Evolutionary conservation across 2,888 invertebrate genomes (phyloP).

Genomic region (Phania funesta): DNA sequence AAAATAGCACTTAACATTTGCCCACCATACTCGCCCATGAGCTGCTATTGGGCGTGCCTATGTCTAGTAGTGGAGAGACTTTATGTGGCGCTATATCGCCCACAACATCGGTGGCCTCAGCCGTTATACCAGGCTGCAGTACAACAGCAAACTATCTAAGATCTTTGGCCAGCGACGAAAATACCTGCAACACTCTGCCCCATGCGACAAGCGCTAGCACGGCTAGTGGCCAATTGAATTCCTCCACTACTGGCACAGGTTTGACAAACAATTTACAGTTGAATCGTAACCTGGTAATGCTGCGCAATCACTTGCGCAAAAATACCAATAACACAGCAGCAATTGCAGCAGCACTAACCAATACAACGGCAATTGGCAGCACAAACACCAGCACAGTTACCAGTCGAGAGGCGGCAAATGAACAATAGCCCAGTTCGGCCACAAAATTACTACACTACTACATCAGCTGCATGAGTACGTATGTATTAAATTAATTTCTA

Average conservation of each 20-base stretch:
- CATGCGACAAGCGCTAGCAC: constrained; percentile 72
- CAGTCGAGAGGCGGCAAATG: constrained; percentile 67
- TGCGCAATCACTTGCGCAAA: constrained; percentile 79
- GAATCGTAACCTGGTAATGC: constrained; percentile 79
- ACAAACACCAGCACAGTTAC: constrained; percentile 68
- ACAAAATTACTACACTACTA: neutral
- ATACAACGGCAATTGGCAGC: neutral
- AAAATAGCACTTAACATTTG: constrained; percentile 81
- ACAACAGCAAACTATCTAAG: constrained; percentile 58
- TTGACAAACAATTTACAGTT: constrained; percentile 76
- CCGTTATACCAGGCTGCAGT: constrained; percentile 67
- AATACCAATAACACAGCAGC: constrained; percentile 72
- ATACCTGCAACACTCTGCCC: constrained; percentile 77
- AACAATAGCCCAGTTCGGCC: constrained; percentile 77
- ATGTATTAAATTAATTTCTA: constrained; percentile 59
- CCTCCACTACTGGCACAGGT: constrained; percentile 68
- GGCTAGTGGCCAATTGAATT: constrained; percentile 47
- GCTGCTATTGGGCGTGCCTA: constrained; percentile 75
- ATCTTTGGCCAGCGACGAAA: constrained; percentile 62
- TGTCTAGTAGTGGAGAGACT: constrained; percentile 66
- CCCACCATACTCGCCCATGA: constrained; percentile 80
- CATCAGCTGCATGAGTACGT: constrained; percentile 46
- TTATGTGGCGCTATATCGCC: constrained; percentile 74
- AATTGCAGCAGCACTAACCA: constrained; percentile 3
- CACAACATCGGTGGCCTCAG: constrained; percentile 75